Evolutionary conservation across 37 sponge, comb jelly and placozoan genomes (phyloP), one percentile per base, ranked within the genome.

Genomic region (Mnemiopsis leidyi): DNA sequence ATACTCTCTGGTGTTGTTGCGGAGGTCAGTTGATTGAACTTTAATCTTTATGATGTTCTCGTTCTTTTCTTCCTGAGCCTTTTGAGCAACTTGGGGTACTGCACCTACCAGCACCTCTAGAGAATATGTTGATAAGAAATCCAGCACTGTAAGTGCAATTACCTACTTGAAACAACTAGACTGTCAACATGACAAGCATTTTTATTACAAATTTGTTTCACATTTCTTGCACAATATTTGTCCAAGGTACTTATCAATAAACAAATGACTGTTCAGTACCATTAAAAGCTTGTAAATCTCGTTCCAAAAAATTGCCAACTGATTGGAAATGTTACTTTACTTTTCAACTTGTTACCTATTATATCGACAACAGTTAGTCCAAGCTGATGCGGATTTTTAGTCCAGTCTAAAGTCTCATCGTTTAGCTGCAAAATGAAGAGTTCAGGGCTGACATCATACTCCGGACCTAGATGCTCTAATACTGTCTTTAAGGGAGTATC

Each of bases 331-430:
- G n/a, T n/a, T n/a, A n/a, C n/a, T n/a, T n/a, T n/a, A n/a, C n/a
- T n/a, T n/a, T n/a, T n/a, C n/a, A n/a, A n/a, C n/a, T n/a, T n/a
- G 21, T 1, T 30, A 85, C 90, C 90, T 85, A 85, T 85, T 9
- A 85, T 85, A 28, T 85, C 90, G 2, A 26, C 90, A 25, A 85
- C 90, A 40, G 90, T 85, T 0, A 85, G 40, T 3, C 90, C 90
- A 1, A 85, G 39, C 30, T 85, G 61, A 23, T 37, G 9, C 1
- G 90, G 61, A 2, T 40, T 40, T 29, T 20, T 38, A 2, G 1
- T 2, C 1, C 25, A 28, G 26, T 85, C 90, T 1, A 85, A n/a
- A 2, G 33, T 85, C 26, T 85, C 90, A 23, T 85, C 90, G 25
- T 85, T 85, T 23, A 39, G 48, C 26, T 85, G 90, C 25, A 85